A percentile compares a stretch with the other conserved stretches of the same genome.
These are phyloP conservation scores for Origma solitaria DNA, from an alignment of 2,113 vertebrate genomes.

Conservation along the genomic window DNA sequence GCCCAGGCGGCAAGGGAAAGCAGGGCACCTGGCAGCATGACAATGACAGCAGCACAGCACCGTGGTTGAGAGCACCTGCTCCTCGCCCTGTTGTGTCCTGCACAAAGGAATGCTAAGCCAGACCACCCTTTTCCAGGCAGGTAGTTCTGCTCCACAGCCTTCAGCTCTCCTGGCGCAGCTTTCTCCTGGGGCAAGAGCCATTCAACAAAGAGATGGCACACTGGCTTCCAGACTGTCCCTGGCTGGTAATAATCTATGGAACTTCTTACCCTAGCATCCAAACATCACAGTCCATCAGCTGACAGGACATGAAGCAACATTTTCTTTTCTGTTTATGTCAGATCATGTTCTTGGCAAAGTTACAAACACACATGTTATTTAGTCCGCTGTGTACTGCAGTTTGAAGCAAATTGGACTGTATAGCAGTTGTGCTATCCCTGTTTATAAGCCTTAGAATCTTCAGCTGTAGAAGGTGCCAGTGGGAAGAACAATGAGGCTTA, in stretches of 20 bases:
- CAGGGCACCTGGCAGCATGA: background rate
- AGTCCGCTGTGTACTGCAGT: background rate
- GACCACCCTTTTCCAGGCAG: background rate
- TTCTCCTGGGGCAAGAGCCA: background rate
- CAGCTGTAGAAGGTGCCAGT: background rate
- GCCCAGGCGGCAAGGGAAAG: background rate
- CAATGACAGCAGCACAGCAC: background rate
- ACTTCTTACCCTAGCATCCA: background rate
- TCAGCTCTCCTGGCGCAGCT: background rate
- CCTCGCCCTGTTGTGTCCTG: fast-evolving
- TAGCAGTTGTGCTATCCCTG: background rate
- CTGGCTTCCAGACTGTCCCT: background rate
- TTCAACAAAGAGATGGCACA: background rate
- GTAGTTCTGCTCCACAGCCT: background rate
- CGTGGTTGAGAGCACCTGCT: background rate
- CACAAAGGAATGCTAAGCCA: background rate
- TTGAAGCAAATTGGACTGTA: background rate
- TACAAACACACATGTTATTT: background rate
- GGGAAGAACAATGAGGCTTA: background rate
- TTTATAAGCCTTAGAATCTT: background rate
- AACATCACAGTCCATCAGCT: background rate
- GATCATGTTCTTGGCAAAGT: background rate
- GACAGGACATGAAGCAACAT: background rate
- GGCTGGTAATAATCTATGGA: background rate
- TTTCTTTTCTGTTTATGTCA: background rate